Evolutionary conservation across 1,140 invertebrate genomes (phyloP).

Genomic region (Drosophila sproati): DNA sequence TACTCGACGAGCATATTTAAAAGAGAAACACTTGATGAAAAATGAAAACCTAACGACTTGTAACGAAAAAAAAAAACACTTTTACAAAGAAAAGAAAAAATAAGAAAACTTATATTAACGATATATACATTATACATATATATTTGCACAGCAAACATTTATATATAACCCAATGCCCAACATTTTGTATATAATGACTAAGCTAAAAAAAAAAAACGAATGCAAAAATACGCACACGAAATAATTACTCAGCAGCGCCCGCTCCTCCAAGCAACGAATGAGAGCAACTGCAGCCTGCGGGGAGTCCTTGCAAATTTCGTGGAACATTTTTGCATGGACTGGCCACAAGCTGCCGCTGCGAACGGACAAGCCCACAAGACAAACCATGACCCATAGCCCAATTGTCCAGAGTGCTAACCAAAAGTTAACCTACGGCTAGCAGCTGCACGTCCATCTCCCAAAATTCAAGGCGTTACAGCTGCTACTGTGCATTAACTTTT

Average conservation of each 20-base stretch:
- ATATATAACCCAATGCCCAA: constrained; percentile 70
- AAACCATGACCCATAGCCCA: constrained; percentile 82
- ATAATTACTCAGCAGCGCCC: constrained; percentile 55
- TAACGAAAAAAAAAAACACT: constrained; percentile 69
- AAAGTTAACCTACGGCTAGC: not conserved
- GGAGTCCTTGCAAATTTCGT: constrained; percentile 54
- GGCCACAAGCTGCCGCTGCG: constrained; percentile 5
- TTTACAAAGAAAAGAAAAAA: constrained; percentile 55
- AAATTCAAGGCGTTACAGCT: constrained; percentile 38
- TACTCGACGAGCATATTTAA: constrained; percentile 59
- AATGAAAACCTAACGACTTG: constrained; percentile 65
- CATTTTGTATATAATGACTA: constrained; percentile 77
- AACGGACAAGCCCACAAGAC: constrained; percentile 42
- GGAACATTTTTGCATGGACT: constrained; percentile 62
- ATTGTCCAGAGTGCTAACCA: constrained; percentile 19
- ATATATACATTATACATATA: constrained; percentile 83
- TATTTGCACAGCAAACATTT: constrained; percentile 80
- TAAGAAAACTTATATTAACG: constrained; percentile 54
- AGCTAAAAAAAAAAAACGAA: constrained; percentile 47
- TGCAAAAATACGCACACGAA: constrained; percentile 71
- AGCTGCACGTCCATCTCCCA: constrained; percentile 59
- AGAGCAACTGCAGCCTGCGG: constrained; percentile 2
- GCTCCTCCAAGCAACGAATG: not conserved
- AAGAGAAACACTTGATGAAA: constrained; percentile 47
- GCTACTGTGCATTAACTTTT: not conserved